Percentiles rank a stretch among this genome's conserved stretches.
Evolutionary conservation across 1,140 invertebrate genomes (phyloP).

Genomic region (Aphaenogaster ashmeadi): DNA sequence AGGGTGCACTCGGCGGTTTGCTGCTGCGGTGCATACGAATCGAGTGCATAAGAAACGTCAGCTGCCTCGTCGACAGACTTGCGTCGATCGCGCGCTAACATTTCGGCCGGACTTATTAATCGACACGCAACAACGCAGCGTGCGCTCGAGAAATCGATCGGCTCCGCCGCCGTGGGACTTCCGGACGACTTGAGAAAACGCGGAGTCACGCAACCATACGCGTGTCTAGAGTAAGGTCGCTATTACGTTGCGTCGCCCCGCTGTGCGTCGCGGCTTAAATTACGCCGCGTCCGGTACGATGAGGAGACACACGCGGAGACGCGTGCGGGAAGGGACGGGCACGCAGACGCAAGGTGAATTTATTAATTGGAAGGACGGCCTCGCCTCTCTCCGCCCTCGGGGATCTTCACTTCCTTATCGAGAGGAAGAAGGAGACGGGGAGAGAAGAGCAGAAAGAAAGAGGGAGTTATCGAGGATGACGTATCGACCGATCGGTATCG

Average conservation of each 20-base stretch:
- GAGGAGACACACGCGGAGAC: slow-evolving; percentile 1
- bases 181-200: slow-evolving; percentile 37
- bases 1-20: slow-evolving; percentile 17
- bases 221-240: slow-evolving; percentile 63
- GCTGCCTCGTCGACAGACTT: background rate
- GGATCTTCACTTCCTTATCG: slow-evolving; percentile 61
- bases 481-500: slow-evolving; percentile 73
- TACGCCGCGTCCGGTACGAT: slow-evolving; percentile 1
- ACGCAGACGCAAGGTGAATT: slow-evolving; percentile 48
- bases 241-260: slow-evolving; percentile 46
- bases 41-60: background rate
- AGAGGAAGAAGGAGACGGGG: background rate
- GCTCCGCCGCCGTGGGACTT: slow-evolving; percentile 64
- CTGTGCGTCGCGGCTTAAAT: slow-evolving; percentile 47
- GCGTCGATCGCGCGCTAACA: slow-evolving; percentile 13
- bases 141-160: slow-evolving; percentile 64
- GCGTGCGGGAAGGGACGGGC: background rate
- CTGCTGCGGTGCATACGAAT: slow-evolving; percentile 38
- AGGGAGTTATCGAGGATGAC: slow-evolving; percentile 70
- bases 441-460: background rate
- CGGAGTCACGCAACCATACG: slow-evolving; percentile 53
- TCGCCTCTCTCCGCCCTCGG: slow-evolving; percentile 22
- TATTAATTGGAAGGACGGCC: slow-evolving; percentile 70
- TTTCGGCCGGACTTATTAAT: slow-evolving; percentile 64
- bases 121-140: slow-evolving; percentile 44